These are phyloP conservation scores for Sisyra terminalis DNA, from an alignment of 2,888 invertebrate species.

Conservation along the genomic window DNA sequence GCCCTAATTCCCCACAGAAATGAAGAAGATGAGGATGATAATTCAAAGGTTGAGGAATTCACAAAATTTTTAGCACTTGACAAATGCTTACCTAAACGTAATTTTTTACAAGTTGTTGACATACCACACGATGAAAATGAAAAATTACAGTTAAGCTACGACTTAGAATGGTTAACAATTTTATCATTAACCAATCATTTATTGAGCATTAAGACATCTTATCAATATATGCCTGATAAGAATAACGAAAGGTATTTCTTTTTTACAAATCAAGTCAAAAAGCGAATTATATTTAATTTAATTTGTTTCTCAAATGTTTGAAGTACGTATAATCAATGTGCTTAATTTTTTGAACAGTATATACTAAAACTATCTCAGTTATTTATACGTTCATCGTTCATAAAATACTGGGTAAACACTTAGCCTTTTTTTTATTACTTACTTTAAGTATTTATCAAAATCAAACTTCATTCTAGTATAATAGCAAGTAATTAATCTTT, in stretches of 20 bases:
- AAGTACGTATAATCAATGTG: neutral
- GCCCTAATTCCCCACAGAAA: slow-evolving; percentile 60
- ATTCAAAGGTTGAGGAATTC: slow-evolving; percentile 24
- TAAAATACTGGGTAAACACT: no score
- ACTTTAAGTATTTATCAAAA: no score
- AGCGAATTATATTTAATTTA: neutral
- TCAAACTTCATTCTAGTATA: no score
- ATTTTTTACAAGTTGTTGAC: slow-evolving; percentile 71
- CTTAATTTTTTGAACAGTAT: no score
- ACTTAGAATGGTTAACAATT: slow-evolving; percentile 89
- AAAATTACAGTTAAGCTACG: slow-evolving; percentile 48
- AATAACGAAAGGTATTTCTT: slow-evolving; percentile 22
- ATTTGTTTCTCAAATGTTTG: no score
- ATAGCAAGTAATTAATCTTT: no score
- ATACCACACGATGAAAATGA: slow-evolving; percentile 37
- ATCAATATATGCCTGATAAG: slow-evolving; percentile 70
- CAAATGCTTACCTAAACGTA: slow-evolving; percentile 80
- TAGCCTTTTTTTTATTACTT: no score
- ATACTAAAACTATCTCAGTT: no score
- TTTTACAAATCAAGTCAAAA: neutral
- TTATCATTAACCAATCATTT: slow-evolving; percentile 80
- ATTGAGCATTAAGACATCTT: slow-evolving; percentile 48
- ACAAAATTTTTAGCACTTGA: slow-evolving; percentile 91
- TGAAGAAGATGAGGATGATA: slow-evolving; percentile 21
- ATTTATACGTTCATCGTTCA: no score